These are phyloP conservation scores for Scelioninae gen. 1 DNA, from an alignment of 2,888 invertebrate species.

Conservation along the genomic window DNA sequence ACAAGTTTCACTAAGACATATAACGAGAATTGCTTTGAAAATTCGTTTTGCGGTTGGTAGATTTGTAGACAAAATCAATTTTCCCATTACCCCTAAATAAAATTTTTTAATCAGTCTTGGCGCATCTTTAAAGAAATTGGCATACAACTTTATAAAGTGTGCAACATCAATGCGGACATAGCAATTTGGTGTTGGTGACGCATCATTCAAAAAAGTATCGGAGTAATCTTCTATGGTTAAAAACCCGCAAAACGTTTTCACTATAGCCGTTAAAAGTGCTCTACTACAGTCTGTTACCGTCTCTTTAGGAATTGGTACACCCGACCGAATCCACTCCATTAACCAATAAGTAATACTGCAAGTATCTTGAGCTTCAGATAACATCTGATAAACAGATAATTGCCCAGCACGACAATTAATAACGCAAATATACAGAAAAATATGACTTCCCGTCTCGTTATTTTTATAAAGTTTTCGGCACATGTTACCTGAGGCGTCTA, in stretches of 20 bases:
- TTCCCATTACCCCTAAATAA: slow-evolving; percentile 41
- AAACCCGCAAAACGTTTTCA: slow-evolving; percentile 54
- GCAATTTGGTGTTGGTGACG: slow-evolving; percentile 17
- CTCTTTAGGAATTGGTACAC: slow-evolving; percentile 32
- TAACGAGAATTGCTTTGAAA: slow-evolving; percentile 3
- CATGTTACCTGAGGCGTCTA: slow-evolving; percentile 33
- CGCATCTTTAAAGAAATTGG: slow-evolving; percentile 21
- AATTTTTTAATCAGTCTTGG: slow-evolving; percentile 25
- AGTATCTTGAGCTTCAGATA: slow-evolving; percentile 36
- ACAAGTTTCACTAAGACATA: slow-evolving; percentile 39
- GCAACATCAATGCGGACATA: slow-evolving; percentile 51
- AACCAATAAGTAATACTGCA: slow-evolving; percentile 26
- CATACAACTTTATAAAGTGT: slow-evolving; percentile 45
- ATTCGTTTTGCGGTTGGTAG: slow-evolving; percentile 1
- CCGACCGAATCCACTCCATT: slow-evolving; percentile 17
- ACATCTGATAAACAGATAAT: slow-evolving; percentile 36
- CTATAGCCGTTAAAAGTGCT: slow-evolving; percentile 53
- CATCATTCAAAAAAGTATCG: slow-evolving; percentile 28
- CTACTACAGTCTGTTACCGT: slow-evolving; percentile 30
- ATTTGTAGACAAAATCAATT: slow-evolving; percentile 32
- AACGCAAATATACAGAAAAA: slow-evolving; percentile 31
- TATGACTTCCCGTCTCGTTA: slow-evolving; percentile 3
- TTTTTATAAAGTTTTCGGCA: slow-evolving; percentile 26
- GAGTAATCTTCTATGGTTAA: slow-evolving; percentile 64
- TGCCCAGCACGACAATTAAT: slow-evolving; percentile 19